Evolutionary conservation across 1,140 invertebrate genomes (phyloP).

Genomic region (Brachionus plicatilis): DNA sequence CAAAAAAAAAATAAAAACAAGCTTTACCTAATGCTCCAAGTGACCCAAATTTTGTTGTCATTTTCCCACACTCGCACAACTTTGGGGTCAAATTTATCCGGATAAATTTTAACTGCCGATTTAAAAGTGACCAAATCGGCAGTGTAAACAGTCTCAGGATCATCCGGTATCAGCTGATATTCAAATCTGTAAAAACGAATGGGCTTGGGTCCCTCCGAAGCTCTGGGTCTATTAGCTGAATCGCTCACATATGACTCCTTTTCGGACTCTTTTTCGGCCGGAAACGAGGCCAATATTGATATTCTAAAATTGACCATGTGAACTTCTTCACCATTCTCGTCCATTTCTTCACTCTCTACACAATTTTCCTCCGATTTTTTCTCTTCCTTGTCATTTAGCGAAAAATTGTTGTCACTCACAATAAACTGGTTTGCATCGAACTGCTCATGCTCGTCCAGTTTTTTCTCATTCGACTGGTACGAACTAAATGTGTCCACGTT

Average conservation of each 20-base stretch:
- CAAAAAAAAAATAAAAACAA: neutral
- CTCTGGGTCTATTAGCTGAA: neutral
- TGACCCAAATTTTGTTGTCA: constrained; percentile 51
- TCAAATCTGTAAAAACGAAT: constrained; percentile 51
- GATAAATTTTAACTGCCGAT: constrained; percentile 51
- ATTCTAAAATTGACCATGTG: neutral
- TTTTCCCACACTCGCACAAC: constrained; percentile 53
- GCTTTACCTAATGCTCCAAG: constrained; percentile 51
- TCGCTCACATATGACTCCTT: neutral
- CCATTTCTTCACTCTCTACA: neutral
- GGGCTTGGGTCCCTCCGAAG: constrained; percentile 23
- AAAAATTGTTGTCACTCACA: constrained; percentile 22
- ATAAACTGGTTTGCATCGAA: neutral
- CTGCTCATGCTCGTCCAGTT: neutral
- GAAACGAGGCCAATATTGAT: constrained; percentile 23
- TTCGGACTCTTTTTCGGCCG: constrained; percentile 16
- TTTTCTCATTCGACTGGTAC: neutral
- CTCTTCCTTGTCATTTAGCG: neutral
- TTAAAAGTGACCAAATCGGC: constrained; percentile 52
- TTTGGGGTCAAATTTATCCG: constrained; percentile 47
- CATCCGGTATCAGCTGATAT: constrained; percentile 50
- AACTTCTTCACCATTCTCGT: neutral
- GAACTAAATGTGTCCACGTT: constrained; percentile 5
- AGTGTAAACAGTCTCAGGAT: constrained; percentile 46
- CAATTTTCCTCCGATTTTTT: neutral